A percentile compares a stretch with the other conserved stretches of the same genome.
Evolutionary conservation across 2,888 invertebrate species (phyloP).

Genomic region (Trypoxylon attenuatum): DNA sequence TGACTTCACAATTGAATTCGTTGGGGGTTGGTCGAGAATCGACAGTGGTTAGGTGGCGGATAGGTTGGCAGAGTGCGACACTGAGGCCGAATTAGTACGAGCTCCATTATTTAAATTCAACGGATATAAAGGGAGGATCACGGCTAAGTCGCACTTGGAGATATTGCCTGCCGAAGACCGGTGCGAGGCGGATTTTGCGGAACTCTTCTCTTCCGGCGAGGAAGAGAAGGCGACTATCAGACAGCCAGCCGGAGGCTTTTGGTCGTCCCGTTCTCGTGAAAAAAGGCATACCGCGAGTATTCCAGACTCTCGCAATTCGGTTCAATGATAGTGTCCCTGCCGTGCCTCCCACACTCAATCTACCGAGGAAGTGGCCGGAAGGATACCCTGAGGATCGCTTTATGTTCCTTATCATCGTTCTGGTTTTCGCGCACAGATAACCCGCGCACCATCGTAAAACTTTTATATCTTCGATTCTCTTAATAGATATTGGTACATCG

Average conservation of each 20-base stretch:
- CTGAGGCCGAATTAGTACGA: conserved; percentile 61
- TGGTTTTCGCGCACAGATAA: conserved; percentile 10
- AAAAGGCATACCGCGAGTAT: conserved; percentile 7
- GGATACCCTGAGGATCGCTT: background rate
- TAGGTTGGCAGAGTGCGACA: conserved; percentile 44
- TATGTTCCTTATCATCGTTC: background rate
- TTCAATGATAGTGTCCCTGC: conserved; percentile 8
- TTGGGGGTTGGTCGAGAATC: background rate
- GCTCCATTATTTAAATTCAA: conserved; percentile 68
- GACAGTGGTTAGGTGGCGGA: background rate
- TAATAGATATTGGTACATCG: no score
- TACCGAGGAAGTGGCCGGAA: background rate
- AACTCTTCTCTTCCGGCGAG: conserved; percentile 30
- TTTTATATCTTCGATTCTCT: conserved; percentile 9
- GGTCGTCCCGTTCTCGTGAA: conserved; percentile 19
- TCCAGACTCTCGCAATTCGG: background rate
- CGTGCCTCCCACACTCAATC: background rate
- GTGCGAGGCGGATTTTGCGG: conserved; percentile 23
- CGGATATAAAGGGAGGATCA: conserved; percentile 67
- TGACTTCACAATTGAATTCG: conserved; percentile 6
- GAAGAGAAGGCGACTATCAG: conserved; percentile 27
- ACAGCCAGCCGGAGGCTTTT: no score
- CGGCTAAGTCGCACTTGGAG: conserved; percentile 64
- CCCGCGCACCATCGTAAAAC: conserved; percentile 23
- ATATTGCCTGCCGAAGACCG: conserved; percentile 67